phyloP scores from a whole-genome alignment of 1,140 invertebrate species.

The Hycleus phaleratus region DNA sequence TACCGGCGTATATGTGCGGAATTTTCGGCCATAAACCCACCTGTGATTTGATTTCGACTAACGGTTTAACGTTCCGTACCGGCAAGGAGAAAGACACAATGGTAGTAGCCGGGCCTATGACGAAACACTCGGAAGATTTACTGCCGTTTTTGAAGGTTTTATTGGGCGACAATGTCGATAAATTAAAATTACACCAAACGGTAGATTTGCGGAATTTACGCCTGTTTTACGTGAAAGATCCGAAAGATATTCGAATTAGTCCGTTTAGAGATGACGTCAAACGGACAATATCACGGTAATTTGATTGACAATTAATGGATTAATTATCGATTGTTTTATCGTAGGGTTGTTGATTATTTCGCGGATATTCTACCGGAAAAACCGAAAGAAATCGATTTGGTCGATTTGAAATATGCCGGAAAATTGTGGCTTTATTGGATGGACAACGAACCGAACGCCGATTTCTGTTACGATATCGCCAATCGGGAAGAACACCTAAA shows the following conservation, averaged over 20 bases:
- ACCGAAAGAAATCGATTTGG: slow-evolving; percentile 44
- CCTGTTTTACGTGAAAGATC: slow-evolving; percentile 70
- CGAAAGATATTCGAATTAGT: slow-evolving; percentile 59
- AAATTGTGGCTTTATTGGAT: slow-evolving; percentile 69
- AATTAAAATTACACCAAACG: slow-evolving; percentile 41
- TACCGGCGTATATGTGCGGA: slow-evolving; percentile 92
- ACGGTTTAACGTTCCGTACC: slow-evolving; percentile 52
- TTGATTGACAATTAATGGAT: too few species aligned
- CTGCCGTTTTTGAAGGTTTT: slow-evolving; percentile 60
- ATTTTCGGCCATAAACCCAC: slow-evolving; percentile 89
- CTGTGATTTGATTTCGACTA: slow-evolving; percentile 23
- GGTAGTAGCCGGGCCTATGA: slow-evolving; percentile 70
- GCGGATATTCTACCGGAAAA: slow-evolving; percentile 18
- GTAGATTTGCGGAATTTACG: slow-evolving; percentile 63
- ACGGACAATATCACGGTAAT: slow-evolving; percentile 45
- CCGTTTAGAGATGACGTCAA: slow-evolving; percentile 58
- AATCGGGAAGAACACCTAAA: slow-evolving; percentile 49
- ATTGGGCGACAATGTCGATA: slow-evolving; percentile 44
- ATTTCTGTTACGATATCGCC: slow-evolving; percentile 55
- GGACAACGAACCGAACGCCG: slow-evolving; percentile 52
- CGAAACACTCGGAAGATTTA: slow-evolving; percentile 68
- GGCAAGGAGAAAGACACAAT: slow-evolving; percentile 52
- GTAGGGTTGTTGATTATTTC: slow-evolving; percentile 24
- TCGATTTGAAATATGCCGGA: slow-evolving; percentile 54
- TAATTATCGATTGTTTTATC: too few species aligned